Conservation (phyloP, 2,797 vertebrate genomes). For the Alauda arvensis region DNA sequence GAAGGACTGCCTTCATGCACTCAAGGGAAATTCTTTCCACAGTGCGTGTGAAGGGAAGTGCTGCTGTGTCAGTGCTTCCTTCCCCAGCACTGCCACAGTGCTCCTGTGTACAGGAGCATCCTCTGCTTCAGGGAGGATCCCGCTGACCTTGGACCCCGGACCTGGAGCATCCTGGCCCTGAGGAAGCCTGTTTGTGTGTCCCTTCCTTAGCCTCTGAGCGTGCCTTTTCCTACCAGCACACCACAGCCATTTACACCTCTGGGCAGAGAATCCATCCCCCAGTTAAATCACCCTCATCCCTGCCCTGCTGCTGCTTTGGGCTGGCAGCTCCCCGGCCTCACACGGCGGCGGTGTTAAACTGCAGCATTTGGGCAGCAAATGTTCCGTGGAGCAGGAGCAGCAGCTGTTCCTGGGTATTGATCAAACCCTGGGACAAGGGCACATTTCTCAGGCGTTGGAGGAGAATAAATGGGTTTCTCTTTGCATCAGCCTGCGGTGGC, state of each 20-base stretch:
- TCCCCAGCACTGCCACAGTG: neutral
- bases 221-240: neutral
- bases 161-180: neutral
- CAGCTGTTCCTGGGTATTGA: neutral
- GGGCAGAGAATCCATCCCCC: neutral
- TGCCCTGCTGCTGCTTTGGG: neutral
- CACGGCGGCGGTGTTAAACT: fast-evolving
- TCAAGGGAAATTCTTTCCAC: neutral
- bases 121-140: neutral
- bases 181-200: neutral
- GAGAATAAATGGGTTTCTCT: neutral
- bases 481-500: neutral
- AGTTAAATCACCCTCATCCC: neutral
- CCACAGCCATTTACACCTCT: fast-evolving
- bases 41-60: neutral
- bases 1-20: neutral
- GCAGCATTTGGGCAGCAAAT: neutral
- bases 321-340: neutral
- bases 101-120: neutral
- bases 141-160: neutral
- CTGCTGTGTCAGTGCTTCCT: neutral
- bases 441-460: neutral
- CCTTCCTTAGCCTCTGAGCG: neutral
- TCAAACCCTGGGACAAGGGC: neutral
- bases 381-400: neutral